Conservation (phyloP, 1,140 invertebrate species). For the Lutraria rhynchaena region DNA sequence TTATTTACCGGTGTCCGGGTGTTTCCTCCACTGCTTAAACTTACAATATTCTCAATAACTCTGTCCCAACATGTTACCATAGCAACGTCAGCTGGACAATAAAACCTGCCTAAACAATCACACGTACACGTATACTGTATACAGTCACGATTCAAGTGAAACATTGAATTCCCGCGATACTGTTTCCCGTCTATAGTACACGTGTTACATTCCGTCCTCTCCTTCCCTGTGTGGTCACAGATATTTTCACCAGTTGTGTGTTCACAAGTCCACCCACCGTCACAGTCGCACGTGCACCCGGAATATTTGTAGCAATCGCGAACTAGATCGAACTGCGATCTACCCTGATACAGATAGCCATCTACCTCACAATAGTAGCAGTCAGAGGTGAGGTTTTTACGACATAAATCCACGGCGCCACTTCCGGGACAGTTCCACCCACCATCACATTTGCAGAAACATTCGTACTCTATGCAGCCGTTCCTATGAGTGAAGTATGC, state of each 20-base stretch:
- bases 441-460: slow-evolving; percentile 67
- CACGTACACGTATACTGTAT: slow-evolving; percentile 31
- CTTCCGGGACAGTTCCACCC: slow-evolving; percentile 67
- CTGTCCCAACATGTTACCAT: slow-evolving; percentile 52
- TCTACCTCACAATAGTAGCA: slow-evolving; percentile 61
- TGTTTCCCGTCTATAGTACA: slow-evolving; percentile 24
- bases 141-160: slow-evolving; percentile 25
- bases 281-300: slow-evolving; percentile 65
- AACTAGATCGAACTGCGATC: slow-evolving; percentile 64
- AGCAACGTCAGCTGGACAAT: slow-evolving; percentile 61
- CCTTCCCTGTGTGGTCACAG: slow-evolving; percentile 36
- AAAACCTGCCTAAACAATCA: slow-evolving; percentile 40
- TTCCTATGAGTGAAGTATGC: slow-evolving; percentile 63
- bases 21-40: background rate
- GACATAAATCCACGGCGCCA: slow-evolving; percentile 63
- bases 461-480: slow-evolving; percentile 66
- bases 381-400: slow-evolving; percentile 9
- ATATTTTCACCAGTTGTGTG: slow-evolving; percentile 56
- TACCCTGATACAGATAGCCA: slow-evolving; percentile 62
- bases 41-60: background rate
- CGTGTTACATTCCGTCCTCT: slow-evolving; percentile 14
- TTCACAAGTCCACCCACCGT: slow-evolving; percentile 70
- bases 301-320: slow-evolving; percentile 63
- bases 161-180: slow-evolving; percentile 41
- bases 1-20: no score